Base-by-base conservation (phyloP, 2,888 invertebrate genomes). In the Ectobius pallidus region DNA sequence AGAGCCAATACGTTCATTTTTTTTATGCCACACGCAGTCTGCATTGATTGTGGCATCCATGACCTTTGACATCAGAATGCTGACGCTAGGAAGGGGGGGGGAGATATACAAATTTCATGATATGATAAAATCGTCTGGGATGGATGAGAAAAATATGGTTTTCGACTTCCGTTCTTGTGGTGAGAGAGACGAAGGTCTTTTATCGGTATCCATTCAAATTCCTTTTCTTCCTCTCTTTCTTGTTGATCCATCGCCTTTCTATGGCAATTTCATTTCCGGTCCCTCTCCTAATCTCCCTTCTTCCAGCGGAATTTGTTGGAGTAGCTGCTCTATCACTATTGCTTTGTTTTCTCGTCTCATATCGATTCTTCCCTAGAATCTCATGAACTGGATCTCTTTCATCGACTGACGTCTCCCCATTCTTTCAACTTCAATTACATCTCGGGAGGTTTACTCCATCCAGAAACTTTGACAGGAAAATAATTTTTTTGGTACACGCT, bases 251-350 rank as follows among this genome's bases (percentile, higher is more conserved):
- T 49, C 49, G 18, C 49, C 18, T 49, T 25, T 22, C 52, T 52
- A 25, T 52, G 14, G 52, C 52, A 25, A 25, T 52, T 52, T 52
- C 52, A 52, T 52, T 52, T 52, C 52, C 52, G 52, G 52, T 25
- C 52, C 39, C 39, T 52, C 22, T 9, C 11, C 14, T 22, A 25
- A 25, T 14, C 7, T 14, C 52, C 6, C 25, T 22, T 22, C 25
- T 22, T 3, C 52, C 16, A 14, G 22, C 11, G 52, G 52, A 52
- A 52, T 52, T 22, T 52, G 52, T 22, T 52, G 9, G 20, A 22
- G 2, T 20, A 49, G 49, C n/a, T n/a, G n/a, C n/a, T n/a, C n/a
- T n/a, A n/a, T n/a, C n/a, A n/a, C n/a, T n/a, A n/a, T n/a, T n/a
- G n/a, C n/a, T n/a, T n/a, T n/a, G n/a, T n/a, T n/a, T n/a, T n/a